Evolutionary conservation across 2,888 invertebrate species (phyloP).

Genomic region (Drosophila emarginata): DNA sequence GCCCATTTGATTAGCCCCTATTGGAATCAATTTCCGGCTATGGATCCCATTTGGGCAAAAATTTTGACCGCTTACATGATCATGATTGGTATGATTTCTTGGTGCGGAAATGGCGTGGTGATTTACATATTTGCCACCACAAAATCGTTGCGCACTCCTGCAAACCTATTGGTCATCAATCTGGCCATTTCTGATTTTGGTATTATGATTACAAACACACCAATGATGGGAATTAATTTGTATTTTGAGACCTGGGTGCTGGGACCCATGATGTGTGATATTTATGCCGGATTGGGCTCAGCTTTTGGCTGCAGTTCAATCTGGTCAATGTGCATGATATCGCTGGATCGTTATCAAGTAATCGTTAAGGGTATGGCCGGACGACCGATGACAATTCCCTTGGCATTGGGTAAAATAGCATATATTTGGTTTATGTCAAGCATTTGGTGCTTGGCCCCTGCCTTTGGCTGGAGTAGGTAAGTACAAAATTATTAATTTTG

Average conservation of each 20-base stretch:
- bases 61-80: constrained; percentile 91
- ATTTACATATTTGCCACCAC: constrained; percentile 82
- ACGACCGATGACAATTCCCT: constrained; percentile 91
- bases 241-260: constrained; percentile 82
- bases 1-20: constrained; percentile 87
- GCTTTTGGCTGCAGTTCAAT: constrained; percentile 95
- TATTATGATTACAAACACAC: constrained; percentile 88
- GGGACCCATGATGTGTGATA: constrained; percentile 90
- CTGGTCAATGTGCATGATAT: constrained; percentile 96
- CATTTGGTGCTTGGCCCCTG: constrained; percentile 91
- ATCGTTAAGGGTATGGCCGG: constrained; percentile 95
- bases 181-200: constrained; percentile 92
- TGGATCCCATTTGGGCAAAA: constrained; percentile 94
- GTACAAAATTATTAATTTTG: constrained; percentile 80
- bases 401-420: constrained; percentile 90
- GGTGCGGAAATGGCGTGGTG: constrained; percentile 81
- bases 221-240: constrained; percentile 82
- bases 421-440: constrained; percentile 90
- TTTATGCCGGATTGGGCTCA: constrained; percentile 94
- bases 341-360: constrained; percentile 96
- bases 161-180: constrained; percentile 95
- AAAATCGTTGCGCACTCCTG: constrained; percentile 89
- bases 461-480: constrained; percentile 94
- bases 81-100: constrained; percentile 85
- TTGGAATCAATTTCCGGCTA: constrained; percentile 94